Evolutionary conservation across 2,888 invertebrate species (phyloP).

Genomic region (Drosophila phalerata): DNA sequence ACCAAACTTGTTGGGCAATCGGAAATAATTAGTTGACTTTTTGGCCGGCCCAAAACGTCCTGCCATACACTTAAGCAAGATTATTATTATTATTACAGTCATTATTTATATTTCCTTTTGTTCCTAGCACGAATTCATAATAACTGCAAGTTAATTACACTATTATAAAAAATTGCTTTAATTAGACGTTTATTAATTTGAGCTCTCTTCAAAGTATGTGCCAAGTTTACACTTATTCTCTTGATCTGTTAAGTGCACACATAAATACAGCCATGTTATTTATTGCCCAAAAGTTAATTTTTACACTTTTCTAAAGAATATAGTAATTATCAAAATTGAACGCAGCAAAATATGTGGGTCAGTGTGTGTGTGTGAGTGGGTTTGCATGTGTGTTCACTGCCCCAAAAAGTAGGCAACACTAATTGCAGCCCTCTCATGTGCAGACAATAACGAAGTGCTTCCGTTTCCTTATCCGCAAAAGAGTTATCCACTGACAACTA

Average conservation of each 20-base stretch:
- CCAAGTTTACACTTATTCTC: background rate
- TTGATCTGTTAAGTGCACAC: slow-evolving; percentile 7
- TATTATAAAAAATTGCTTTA: slow-evolving; percentile 31
- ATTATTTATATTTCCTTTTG: slow-evolving; percentile 36
- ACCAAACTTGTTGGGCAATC: slow-evolving; percentile 26
- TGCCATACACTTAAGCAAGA: slow-evolving; percentile 17
- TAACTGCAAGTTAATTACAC: slow-evolving; percentile 45
- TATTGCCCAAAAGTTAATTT: slow-evolving; percentile 12
- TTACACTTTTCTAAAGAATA: slow-evolving; percentile 25
- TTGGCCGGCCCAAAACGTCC: slow-evolving; percentile 33
- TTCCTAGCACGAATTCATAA: slow-evolving; percentile 40
- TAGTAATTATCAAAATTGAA: slow-evolving; percentile 60
- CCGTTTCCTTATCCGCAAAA: slow-evolving; percentile 6
- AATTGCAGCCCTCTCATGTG: slow-evolving; percentile 30
- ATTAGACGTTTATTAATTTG: slow-evolving; percentile 35
- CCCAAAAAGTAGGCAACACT: slow-evolving; percentile 39
- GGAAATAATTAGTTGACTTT: slow-evolving; percentile 67
- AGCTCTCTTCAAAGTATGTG: background rate
- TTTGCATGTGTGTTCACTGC: background rate
- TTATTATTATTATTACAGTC: slow-evolving; percentile 47
- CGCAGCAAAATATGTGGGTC: background rate
- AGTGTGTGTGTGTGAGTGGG: background rate
- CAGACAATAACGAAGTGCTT: slow-evolving; percentile 34
- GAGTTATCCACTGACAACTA: slow-evolving; percentile 10
- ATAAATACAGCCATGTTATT: slow-evolving; percentile 14